Evolutionary conservation across 2,797 vertebrate species (phyloP).

Genomic region (Sylvilagus floridanus): DNA sequence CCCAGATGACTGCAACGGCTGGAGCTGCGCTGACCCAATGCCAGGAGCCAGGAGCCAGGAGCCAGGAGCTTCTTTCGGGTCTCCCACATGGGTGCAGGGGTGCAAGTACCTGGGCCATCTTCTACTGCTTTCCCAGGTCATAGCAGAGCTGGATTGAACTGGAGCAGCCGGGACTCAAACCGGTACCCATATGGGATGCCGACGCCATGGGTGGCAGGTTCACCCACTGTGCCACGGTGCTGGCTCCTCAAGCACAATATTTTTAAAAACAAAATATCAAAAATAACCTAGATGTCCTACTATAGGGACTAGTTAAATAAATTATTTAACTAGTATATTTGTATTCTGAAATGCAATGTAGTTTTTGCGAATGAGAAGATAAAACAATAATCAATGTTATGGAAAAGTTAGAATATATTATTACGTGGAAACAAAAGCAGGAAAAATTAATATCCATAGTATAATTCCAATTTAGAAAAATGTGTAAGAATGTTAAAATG

Average conservation of each 20-base stretch:
- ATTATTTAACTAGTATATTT: background rate
- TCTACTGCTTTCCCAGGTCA: too few relatives aligned
- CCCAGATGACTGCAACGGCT: too few relatives aligned
- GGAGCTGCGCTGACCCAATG: too few relatives aligned
- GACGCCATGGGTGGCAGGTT: too few relatives aligned
- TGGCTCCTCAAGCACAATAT: background rate
- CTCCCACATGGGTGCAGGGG: too few relatives aligned
- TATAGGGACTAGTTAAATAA: background rate
- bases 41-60: too few relatives aligned
- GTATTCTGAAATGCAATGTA: background rate
- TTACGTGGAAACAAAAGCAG: background rate
- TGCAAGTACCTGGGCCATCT: too few relatives aligned
- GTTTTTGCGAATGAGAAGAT: background rate
- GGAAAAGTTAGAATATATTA: slow-evolving; percentile 36
- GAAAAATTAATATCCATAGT: background rate
- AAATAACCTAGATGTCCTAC: background rate
- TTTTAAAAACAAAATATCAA: slow-evolving; percentile 52
- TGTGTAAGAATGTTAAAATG: background rate
- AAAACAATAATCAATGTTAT: slow-evolving; percentile 13
- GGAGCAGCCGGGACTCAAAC: too few relatives aligned
- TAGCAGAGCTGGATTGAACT: too few relatives aligned
- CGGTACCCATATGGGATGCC: too few relatives aligned
- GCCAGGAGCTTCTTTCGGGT: too few relatives aligned
- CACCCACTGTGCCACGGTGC: too few relatives aligned
- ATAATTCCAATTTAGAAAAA: slow-evolving; percentile 26